A percentile compares a stretch with the other conserved stretches of the same genome.
phyloP scores from a whole-genome alignment of 2,113 vertebrate genomes.

The Laticauda laticaudata region DNA sequence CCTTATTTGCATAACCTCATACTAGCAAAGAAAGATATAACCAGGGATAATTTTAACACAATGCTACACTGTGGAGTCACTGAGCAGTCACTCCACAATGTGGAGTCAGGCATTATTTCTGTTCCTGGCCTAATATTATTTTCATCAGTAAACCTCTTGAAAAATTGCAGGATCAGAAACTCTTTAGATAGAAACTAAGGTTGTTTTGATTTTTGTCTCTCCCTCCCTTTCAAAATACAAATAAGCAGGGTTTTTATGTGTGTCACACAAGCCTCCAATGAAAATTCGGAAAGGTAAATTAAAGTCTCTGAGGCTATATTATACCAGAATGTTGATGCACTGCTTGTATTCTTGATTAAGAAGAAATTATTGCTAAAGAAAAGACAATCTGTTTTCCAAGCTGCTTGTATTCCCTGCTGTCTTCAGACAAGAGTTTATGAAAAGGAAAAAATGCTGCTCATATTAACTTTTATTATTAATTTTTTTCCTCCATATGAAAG shows the following conservation, averaged over 20 bases:
- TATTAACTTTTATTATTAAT: background rate
- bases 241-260: slow-evolving; percentile 3
- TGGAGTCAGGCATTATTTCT: slow-evolving; percentile 10
- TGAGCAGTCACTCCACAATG: too few relatives aligned
- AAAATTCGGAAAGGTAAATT: slow-evolving; percentile 55
- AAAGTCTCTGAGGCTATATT: slow-evolving; percentile 40
- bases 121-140: slow-evolving; percentile 19
- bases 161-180: slow-evolving; percentile 18
- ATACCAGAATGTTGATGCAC: slow-evolving; percentile 37
- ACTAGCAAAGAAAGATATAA: background rate
- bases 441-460: slow-evolving; percentile 16
- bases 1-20: background rate
- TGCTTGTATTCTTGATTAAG: slow-evolving; percentile 44
- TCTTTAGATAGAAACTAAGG: background rate
- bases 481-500: background rate
- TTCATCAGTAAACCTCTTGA: background rate
- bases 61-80: fast-evolving
- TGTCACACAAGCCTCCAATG: slow-evolving; percentile 24
- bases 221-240: background rate
- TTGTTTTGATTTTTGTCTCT: background rate
- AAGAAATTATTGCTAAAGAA: slow-evolving; percentile 43
- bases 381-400: slow-evolving; percentile 52
- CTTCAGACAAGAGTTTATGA: background rate
- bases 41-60: slow-evolving; percentile 6
- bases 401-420: slow-evolving; percentile 26